Base-by-base conservation (phyloP, 2,888 invertebrate genomes). In the Agonopterix alstromeriana region DNA sequence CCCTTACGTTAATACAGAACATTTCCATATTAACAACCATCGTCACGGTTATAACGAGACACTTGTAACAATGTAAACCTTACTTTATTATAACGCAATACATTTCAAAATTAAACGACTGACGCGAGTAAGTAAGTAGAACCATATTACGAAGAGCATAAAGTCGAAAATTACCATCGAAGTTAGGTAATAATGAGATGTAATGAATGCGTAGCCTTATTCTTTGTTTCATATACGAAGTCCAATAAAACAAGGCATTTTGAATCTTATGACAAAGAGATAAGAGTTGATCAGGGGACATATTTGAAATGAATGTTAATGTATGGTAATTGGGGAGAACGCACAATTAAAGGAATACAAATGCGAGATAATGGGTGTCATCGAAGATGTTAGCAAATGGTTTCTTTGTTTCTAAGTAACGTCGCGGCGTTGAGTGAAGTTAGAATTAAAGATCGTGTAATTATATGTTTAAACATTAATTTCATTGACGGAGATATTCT, bases 301-400 rank as follows among this genome's bases (percentile, higher is more conserved):
- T 27, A 27, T 27, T 27, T 27, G 27, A 27, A 27, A 27, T 27
- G 27, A 27, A 27, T 27, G 27, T 27, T 55, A 51, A 55, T 54
- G 56, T 57, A 53, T 55, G 57, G 53, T 61, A 61, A 61, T 61
- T 57, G 54, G 56, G 52, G 54, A 49, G 58, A 55, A 53, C 5
- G 51, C 58, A 54, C 27, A 38, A 57, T 58, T 54, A 55, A 54
- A 56, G 48, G 53, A 54, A 57, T 58, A 56, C 57, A 57, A 57
- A 55, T 50, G 52, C 17, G 38, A 9, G 45, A 42, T 43, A 36
- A 27, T 17, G 12, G 27, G 42, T 45, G 46, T 49, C 48, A 44
- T 48, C 42, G 46, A 36, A 44, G 11, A 43, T 43, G 43, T 44
- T 44, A 10, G 36, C 35, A 12, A 38, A 38, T n/a, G 38, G n/a